Percentiles rank a stretch among this genome's conserved stretches.
Evolutionary conservation across 2,797 vertebrate species (phyloP).

Genomic region (Chiroxiphia lanceolata): DNA sequence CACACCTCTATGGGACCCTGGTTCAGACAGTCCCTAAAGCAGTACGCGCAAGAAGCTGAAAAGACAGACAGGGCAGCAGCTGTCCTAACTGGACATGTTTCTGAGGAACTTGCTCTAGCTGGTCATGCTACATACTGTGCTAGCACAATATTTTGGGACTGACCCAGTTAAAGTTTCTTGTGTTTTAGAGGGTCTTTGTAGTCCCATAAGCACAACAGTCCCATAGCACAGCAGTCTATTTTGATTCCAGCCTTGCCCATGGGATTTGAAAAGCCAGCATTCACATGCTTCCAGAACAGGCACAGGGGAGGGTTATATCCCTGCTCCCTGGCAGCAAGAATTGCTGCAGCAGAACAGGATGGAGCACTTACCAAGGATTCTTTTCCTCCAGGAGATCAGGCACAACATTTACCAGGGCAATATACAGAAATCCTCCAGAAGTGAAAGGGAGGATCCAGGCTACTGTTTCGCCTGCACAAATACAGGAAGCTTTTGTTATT

Average conservation of each 20-base stretch:
- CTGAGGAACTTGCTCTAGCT: background rate
- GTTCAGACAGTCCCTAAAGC: background rate
- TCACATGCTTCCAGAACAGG: background rate
- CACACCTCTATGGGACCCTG: background rate
- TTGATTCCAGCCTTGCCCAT: background rate
- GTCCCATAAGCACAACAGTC: background rate
- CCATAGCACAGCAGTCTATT: background rate
- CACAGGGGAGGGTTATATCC: background rate
- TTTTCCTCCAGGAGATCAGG: slow-evolving; percentile 94
- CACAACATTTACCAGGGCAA: slow-evolving; percentile 94
- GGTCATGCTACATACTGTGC: background rate
- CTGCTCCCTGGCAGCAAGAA: background rate
- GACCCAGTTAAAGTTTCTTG: background rate
- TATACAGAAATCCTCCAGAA: slow-evolving; percentile 96
- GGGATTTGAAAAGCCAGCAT: background rate
- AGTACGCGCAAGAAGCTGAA: background rate
- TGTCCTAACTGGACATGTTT: background rate
- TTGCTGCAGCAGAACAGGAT: background rate
- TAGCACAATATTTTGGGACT: background rate
- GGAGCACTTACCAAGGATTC: slow-evolving; percentile 76
- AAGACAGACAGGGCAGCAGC: background rate
- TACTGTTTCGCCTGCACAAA: slow-evolving; percentile 82
- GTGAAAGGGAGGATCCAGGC: slow-evolving; percentile 96
- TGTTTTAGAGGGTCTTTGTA: background rate
- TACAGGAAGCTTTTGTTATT: background rate